These are phyloP conservation scores for Tenthredo scrophulariae DNA, from an alignment of 2,888 invertebrate species.

Conservation along the genomic window DNA sequence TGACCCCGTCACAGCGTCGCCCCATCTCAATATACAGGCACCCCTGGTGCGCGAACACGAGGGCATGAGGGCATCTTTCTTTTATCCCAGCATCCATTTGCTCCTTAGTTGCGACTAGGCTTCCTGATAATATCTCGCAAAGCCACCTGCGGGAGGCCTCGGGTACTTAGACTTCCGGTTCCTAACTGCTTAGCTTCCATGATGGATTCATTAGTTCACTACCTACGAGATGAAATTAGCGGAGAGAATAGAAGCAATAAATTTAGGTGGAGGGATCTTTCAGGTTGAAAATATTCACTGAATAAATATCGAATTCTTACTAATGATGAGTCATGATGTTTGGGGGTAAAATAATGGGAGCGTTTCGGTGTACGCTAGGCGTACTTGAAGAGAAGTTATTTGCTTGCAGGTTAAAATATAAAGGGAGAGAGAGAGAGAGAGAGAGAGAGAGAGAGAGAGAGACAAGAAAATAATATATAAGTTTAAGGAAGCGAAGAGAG, in stretches of 20 bases:
- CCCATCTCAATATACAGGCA: constrained; percentile 66
- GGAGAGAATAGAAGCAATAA: background rate
- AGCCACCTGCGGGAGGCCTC: constrained; percentile 38
- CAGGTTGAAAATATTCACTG: background rate
- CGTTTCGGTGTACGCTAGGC: background rate
- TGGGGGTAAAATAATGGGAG: background rate
- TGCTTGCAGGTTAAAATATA: background rate
- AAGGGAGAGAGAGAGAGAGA: background rate
- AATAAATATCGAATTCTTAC: background rate
- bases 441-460: too few species aligned
- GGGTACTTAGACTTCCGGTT: constrained; percentile 42
- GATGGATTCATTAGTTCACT: constrained; percentile 43
- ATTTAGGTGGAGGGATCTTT: background rate
- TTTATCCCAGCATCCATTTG: constrained; percentile 48
- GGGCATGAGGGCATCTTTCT: constrained; percentile 60
- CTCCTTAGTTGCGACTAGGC: constrained; percentile 36
- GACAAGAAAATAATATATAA: background rate
- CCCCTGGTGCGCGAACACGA: constrained; percentile 62
- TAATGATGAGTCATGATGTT: background rate
- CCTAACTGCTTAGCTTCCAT: constrained; percentile 6
- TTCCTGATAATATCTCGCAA: constrained; percentile 25
- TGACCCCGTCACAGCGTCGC: constrained; percentile 66
- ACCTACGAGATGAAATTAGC: background rate
- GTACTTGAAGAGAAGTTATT: constrained; percentile 27
- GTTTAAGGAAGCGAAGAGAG: background rate